These are phyloP conservation scores for Agrochola litura DNA, from an alignment of 2,888 invertebrate genomes.

Conservation along the genomic window DNA sequence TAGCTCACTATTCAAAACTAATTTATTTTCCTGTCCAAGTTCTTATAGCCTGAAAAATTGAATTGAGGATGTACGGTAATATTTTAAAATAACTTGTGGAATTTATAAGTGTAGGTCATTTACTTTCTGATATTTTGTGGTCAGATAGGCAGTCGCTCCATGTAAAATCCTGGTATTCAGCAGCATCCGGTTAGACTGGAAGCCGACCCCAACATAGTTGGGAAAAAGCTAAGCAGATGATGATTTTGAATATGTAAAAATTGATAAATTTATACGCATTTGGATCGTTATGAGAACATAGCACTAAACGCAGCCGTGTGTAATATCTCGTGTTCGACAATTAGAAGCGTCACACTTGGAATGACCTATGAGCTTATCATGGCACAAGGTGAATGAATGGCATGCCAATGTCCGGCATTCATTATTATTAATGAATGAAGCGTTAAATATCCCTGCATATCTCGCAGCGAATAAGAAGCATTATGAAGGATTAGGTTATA, in stretches of 20 bases:
- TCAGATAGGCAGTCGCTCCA: background rate
- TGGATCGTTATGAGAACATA: background rate
- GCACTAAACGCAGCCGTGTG: background rate
- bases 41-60: constrained; percentile 27
- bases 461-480: constrained; percentile 1
- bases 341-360: constrained; percentile 6
- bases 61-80: background rate
- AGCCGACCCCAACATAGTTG: background rate
- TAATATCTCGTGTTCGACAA: constrained; percentile 13
- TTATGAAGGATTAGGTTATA: constrained; percentile 25
- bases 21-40: constrained; percentile 35
- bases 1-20: constrained; percentile 44
- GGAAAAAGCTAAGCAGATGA: background rate
- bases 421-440: constrained; percentile 39
- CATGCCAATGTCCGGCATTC: constrained; percentile 28
- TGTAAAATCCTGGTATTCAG: background rate
- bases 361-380: constrained; percentile 12
- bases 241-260: background rate
- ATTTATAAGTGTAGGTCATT: background rate
- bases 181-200: no score
- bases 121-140: background rate
- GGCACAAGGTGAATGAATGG: constrained; percentile 21
- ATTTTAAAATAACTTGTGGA: constrained; percentile 3
- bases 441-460: constrained; percentile 6
- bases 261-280: background rate